Conservation (phyloP, 2,888 invertebrate species). For the Aspidapion aeneum region DNA sequence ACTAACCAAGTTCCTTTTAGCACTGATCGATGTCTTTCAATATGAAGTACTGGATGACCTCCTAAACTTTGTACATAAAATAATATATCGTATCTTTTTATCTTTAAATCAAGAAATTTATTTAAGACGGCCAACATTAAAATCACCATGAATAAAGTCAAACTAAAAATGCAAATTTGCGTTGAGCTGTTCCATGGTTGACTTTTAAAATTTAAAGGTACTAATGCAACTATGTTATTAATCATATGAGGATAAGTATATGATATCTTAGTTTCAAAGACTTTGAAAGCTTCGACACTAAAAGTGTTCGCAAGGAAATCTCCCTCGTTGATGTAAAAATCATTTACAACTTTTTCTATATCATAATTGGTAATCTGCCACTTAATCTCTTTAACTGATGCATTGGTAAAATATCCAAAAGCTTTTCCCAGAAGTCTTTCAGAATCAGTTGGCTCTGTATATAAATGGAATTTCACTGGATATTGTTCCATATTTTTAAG, state of each 20-base stretch:
- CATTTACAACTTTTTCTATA: background rate
- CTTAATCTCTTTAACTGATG: background rate
- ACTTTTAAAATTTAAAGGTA: background rate
- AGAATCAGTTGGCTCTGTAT: background rate
- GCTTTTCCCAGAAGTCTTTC: background rate
- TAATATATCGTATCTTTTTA: background rate
- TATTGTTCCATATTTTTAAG: background rate
- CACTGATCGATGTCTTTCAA: background rate
- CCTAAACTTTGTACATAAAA: background rate
- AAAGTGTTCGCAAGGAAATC: background rate
- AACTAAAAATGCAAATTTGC: background rate
- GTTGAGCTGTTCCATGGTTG: background rate
- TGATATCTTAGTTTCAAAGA: background rate
- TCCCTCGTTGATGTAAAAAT: background rate
- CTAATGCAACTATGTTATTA: background rate
- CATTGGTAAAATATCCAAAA: background rate
- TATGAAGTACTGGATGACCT: background rate
- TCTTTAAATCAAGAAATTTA: background rate
- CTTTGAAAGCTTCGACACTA: background rate
- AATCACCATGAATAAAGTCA: background rate
- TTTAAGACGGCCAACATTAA: background rate
- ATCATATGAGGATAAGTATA: background rate
- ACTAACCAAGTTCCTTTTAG: background rate
- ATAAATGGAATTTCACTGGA: background rate
- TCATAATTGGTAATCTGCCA: background rate